phyloP scores from a whole-genome alignment of 2,113 vertebrate species.

The Accipiter cooperii region DNA sequence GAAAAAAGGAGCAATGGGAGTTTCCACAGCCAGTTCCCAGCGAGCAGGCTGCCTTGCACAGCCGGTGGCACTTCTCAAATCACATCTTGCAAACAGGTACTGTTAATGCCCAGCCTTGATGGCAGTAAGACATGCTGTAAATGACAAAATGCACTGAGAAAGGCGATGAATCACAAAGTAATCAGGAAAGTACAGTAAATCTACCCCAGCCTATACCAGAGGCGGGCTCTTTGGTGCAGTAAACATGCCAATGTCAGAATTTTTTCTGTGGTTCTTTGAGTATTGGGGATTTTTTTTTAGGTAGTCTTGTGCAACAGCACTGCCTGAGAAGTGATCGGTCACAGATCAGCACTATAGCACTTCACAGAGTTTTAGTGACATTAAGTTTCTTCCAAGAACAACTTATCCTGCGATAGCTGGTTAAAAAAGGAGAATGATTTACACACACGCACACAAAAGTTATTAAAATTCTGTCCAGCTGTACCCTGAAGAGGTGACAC shows the following conservation, averaged over 20 bases:
- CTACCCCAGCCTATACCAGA: background rate
- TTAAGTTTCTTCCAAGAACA: background rate
- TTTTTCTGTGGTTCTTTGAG: background rate
- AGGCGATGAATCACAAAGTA: background rate
- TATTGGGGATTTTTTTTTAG: background rate
- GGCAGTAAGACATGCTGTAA: too few species aligned
- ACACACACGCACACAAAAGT: background rate
- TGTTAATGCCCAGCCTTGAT: background rate
- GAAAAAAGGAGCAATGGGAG: background rate
- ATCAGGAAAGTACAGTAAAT: background rate
- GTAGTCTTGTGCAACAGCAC: background rate
- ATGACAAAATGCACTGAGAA: background rate
- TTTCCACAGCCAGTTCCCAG: background rate
- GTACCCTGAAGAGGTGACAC: background rate
- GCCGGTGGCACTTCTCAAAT: background rate
- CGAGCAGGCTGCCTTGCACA: fast-evolving
- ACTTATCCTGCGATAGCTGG: background rate
- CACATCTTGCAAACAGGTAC: too few species aligned
- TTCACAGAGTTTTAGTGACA: background rate
- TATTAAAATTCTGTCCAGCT: background rate
- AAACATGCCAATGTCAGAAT: background rate
- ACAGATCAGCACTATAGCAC: background rate
- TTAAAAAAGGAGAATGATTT: background rate
- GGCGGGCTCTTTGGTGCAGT: background rate
- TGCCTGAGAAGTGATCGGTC: background rate